A percentile compares a stretch with the other conserved stretches of the same genome.
These are phyloP conservation scores for Lymantria monacha DNA, from an alignment of 2,888 invertebrate species.

Conservation along the genomic window DNA sequence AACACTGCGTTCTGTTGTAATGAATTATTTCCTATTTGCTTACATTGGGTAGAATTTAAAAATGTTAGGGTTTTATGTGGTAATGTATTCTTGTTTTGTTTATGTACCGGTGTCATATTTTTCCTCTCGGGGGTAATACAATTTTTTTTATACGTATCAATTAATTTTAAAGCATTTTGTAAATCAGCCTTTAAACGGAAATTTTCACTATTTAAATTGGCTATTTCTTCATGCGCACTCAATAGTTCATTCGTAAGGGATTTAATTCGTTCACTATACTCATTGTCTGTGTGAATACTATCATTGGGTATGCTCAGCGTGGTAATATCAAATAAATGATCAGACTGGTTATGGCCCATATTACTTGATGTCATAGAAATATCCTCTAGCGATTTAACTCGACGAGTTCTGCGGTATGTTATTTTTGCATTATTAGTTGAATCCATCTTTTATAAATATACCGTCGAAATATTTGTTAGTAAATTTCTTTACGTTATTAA, in stretches of 20 bases:
- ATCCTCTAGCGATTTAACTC: neutral
- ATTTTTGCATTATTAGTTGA: neutral
- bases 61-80: neutral
- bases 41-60: neutral
- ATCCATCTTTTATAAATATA: neutral
- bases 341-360: neutral
- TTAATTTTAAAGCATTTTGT: neutral
- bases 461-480: too few relatives aligned
- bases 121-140: neutral
- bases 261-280: neutral
- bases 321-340: neutral
- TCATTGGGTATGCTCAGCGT: neutral
- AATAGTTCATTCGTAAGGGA: neutral
- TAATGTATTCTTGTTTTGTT: neutral
- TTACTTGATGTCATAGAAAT: neutral
- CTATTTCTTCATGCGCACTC: constrained; percentile 1
- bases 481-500: too few relatives aligned
- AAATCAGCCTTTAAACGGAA: neutral
- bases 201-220: neutral
- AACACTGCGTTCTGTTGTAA: neutral
- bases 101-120: neutral
- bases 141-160: neutral
- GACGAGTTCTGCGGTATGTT: neutral
- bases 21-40: neutral
- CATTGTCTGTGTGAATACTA: neutral